A percentile compares a stretch with the other conserved stretches of the same genome.
Conservation (phyloP, 2,888 invertebrate genomes). For the Agrypnus murinus region DNA sequence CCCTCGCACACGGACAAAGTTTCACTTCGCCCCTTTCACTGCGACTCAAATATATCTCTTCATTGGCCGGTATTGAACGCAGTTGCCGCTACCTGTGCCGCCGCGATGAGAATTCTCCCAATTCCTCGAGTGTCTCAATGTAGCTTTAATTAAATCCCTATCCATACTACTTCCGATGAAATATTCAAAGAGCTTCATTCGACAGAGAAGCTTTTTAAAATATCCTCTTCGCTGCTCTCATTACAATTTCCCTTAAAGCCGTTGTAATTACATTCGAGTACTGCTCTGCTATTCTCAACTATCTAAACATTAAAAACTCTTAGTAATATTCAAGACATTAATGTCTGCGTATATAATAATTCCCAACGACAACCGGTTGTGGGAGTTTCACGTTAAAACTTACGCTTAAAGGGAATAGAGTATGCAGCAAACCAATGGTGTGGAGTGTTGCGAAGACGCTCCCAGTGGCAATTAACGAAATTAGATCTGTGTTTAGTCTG, state of each 20-base stretch:
- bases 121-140: constrained; percentile 61
- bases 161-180: constrained; percentile 58
- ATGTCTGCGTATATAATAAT: constrained; percentile 26
- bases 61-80: constrained; percentile 59
- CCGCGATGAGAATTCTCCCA: constrained; percentile 56
- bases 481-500: constrained; percentile 65
- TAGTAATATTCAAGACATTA: constrained; percentile 17
- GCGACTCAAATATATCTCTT: constrained; percentile 62
- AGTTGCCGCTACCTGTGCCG: constrained; percentile 50
- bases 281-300: constrained; percentile 9
- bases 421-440: constrained; percentile 42
- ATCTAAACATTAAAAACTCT: constrained; percentile 27
- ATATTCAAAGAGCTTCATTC: constrained; percentile 54
- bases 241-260: constrained; percentile 41
- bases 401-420: constrained; percentile 32
- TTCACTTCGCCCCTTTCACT: constrained; percentile 63
- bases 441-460: constrained; percentile 52
- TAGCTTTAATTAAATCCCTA: constrained; percentile 64
- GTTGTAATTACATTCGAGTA: constrained; percentile 31
- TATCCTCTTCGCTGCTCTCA: constrained; percentile 42
- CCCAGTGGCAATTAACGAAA: constrained; percentile 63
- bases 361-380: constrained; percentile 12
- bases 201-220: constrained; percentile 48
- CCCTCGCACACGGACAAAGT: constrained; percentile 62
- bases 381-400: constrained; percentile 14